Evolutionary conservation across 1,140 invertebrate species (phyloP), one percentile per base, ranked within the genome.

Genomic region (Nymphalis io): DNA sequence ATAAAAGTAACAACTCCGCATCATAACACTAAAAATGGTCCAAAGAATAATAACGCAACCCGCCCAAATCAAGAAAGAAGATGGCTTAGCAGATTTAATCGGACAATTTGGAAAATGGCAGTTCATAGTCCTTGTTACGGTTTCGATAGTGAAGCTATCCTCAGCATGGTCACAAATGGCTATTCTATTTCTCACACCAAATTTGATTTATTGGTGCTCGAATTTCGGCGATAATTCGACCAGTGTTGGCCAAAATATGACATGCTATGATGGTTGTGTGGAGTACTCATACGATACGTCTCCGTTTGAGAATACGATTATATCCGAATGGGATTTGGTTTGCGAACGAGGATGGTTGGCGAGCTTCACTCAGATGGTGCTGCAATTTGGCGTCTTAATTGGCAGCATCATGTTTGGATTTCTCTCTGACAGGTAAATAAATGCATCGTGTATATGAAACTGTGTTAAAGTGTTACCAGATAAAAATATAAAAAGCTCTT

Each of bases 91-190:
- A 0, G 82, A 79, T 23, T 60, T 91, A 3, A 60, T 94, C 44
- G 93, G 93, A 0, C 89, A 92, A 23, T 93, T 94, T 57, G 93
- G 94, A 21, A 87, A 81, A 74, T 94, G 94, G 94, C 93, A 94
- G 70, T 82, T 93, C 10, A 65, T 92, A 58, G 76, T 93, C 0
- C 91, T 92, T 42, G 68, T 85, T 0, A 83, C 93, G 0, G 87
- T 94, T 5, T 93, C 91, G 0, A 44, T 93, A 12, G 87, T 93
- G 15, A 93, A 94, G 74, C 79, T 94, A 57, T 93, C 93, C 0
- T 93, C 93, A 18, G 93, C 92, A 27, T 93, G 92, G 93, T 92
- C 93, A 11, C 93, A 93, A 67, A 84, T 94, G 73, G 89, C 91
- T 0, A 93, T 93, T 60, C 82, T 93, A 15, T 93, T 93, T 40